Percentiles rank a stretch among this genome's conserved stretches.
phyloP scores from a whole-genome alignment of 2,888 invertebrate species.

The Oasisia sp. region DNA sequence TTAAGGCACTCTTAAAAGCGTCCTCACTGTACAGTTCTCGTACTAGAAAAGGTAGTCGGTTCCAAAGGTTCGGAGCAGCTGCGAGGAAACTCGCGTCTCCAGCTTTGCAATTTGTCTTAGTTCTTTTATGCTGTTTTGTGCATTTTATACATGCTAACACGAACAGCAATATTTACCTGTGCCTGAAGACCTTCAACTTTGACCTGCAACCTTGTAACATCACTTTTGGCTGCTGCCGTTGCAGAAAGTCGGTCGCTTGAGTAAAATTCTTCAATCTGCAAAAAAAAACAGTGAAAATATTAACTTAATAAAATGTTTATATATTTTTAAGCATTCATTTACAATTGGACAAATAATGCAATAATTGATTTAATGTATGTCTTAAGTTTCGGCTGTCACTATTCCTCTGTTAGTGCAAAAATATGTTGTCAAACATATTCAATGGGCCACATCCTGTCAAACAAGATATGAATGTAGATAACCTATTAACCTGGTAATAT shows the following conservation, averaged over 20 bases:
- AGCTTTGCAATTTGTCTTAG: no score
- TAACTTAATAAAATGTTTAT: conserved; percentile 17
- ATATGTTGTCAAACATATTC: background rate
- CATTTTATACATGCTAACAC: background rate
- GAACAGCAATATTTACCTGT: conserved; percentile 47
- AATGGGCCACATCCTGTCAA: no score
- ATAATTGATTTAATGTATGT: background rate
- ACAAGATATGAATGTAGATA: no score
- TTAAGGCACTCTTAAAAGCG: no score
- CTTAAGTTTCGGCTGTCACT: background rate
- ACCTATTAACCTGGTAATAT: no score
- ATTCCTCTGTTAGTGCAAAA: background rate
- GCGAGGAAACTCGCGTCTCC: no score
- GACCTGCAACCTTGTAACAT: conserved; percentile 56
- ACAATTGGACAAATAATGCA: background rate
- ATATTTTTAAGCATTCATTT: background rate
- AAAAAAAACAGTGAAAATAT: conserved; percentile 26
- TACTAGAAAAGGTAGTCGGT: no score
- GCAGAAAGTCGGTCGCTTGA: conserved; percentile 51
- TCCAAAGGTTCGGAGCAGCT: no score
- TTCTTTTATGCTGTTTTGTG: background rate
- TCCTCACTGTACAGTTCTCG: no score
- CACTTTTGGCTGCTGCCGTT: conserved; percentile 53
- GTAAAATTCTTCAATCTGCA: conserved; percentile 53
- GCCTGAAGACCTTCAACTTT: conserved; percentile 55